A percentile compares a stretch with the other conserved stretches of the same genome.
Conservation (phyloP, 2,797 vertebrate genomes). For the Margarornis squamiger region DNA sequence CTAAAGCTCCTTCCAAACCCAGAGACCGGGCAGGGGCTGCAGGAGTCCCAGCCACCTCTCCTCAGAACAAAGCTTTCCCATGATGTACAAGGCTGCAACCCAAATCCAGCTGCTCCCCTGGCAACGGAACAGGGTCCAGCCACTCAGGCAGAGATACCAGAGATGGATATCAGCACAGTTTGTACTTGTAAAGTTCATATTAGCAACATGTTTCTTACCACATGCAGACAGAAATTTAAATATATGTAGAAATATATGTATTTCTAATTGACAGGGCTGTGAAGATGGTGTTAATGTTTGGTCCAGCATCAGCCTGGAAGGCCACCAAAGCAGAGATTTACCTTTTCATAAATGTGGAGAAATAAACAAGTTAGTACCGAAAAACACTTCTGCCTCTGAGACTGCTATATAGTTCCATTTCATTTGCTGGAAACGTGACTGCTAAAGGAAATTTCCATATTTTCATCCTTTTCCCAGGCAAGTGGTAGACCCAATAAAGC, state of each 20-base stretch:
- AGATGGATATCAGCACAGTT: neutral
- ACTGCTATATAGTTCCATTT: neutral
- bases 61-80: neutral
- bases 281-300: accelerated
- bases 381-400: neutral
- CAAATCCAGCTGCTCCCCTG: accelerated
- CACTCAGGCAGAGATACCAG: neutral
- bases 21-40: neutral
- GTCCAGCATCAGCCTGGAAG: neutral
- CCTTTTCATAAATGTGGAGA: neutral
- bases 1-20: neutral
- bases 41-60: neutral
- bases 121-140: neutral
- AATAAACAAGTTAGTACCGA: neutral
- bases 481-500: neutral
- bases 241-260: neutral
- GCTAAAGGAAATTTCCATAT: neutral
- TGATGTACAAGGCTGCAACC: neutral
- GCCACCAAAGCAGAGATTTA: neutral
- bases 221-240: neutral
- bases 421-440: neutral
- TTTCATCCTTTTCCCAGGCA: neutral
- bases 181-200: neutral
- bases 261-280: neutral
- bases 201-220: neutral